phyloP scores from a whole-genome alignment of 2,113 vertebrate genomes.

The Polypterus senegalus region DNA sequence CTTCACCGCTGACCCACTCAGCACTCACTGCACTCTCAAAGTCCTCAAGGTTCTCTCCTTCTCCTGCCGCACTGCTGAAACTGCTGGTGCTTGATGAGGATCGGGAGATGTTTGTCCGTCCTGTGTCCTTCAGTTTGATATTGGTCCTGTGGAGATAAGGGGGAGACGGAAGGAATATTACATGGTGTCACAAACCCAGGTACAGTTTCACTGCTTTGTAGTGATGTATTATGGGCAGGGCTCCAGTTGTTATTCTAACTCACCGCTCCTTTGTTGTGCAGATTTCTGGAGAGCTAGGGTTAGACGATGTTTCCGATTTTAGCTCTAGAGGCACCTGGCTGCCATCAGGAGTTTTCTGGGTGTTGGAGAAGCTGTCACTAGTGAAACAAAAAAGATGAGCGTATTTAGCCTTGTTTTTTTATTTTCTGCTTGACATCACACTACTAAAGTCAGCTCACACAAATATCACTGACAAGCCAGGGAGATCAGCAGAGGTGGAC shows the following conservation, averaged over 20 bases:
- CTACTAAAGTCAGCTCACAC: no score
- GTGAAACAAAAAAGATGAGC: neutral
- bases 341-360: conserved; percentile 66
- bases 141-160: conserved; percentile 41
- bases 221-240: neutral
- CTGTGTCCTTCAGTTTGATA: conserved; percentile 73
- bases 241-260: conserved; percentile 14
- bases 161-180: no score
- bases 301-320: conserved; percentile 73
- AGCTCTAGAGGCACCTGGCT: conserved; percentile 68
- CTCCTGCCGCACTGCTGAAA: conserved; percentile 69
- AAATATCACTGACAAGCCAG: no score
- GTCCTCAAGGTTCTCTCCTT: conserved; percentile 76
- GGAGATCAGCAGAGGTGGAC: no score
- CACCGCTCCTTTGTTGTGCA: conserved; percentile 80
- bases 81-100: conserved; percentile 84
- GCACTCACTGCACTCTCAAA: conserved; percentile 59
- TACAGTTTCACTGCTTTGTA: neutral
- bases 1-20: neutral
- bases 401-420: neutral
- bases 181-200: no score
- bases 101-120: conserved; percentile 73
- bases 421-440: no score
- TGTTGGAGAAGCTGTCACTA: conserved; percentile 61
- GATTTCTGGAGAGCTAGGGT: conserved; percentile 88